Base-by-base conservation (phyloP, 1,140 invertebrate genomes). In the Tetragnatha versicolor region DNA sequence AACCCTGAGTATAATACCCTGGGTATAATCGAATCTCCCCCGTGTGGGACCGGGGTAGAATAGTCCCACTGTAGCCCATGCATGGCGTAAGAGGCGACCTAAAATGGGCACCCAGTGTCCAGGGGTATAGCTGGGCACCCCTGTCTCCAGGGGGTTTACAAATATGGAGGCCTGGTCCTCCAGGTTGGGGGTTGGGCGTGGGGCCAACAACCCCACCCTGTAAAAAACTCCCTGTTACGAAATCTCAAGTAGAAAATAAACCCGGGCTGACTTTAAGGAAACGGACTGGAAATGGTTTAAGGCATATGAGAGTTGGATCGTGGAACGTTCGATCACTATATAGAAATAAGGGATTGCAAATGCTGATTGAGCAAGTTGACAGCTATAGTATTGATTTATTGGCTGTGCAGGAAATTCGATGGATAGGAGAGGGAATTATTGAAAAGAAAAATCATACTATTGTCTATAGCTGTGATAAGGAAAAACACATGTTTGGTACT, bases 321-420 rank as follows among this genome's bases (percentile, higher is more conserved):
- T 65, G 61, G 61, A 65, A 65, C 3, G 35, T 65, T 25, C 29
- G 39, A 20, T 65, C 61, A 42, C n/a, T 65, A 12, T 65, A 65
- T 27, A 65, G 61, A 65, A 35, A 3, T 12, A 65, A 33, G 9
- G n/a, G 17, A 37, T 27, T 65, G 20, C 22, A 27, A 5, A 37
- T 25, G 35, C 22, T 65, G 27, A 14, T 45, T n/a, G n/a, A 65
- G n/a, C 61, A 20, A 35, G 0, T 65, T 20, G 33, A 65, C 25
- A 33, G 45, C 39, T 65, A 65, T n/a, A 65, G 9, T 17, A 10
- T 63, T 17, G 31, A 63, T 37, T 7, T 35, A 42, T 35, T 14
- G 4, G 29, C 12, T 4, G 31, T 37, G 25, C 60, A 10, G 60
- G 60, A 63, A 63, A 63, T 63, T 20, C 33, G 60, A 22, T 17